Conservation (phyloP, 2,113 vertebrate genomes). For the Natator depressus region DNA sequence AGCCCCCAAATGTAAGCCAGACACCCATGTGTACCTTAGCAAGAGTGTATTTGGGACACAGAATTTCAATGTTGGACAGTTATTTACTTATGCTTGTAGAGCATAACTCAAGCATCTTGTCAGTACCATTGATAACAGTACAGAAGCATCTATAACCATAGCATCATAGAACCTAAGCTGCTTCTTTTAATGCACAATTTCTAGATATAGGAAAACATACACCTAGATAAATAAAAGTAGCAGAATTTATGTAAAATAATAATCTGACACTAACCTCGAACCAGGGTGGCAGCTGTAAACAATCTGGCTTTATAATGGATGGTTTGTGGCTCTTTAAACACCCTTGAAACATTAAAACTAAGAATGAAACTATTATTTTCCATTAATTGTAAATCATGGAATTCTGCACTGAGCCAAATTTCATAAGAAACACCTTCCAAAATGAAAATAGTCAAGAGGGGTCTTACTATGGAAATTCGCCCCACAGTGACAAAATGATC, state of each 20-base stretch:
- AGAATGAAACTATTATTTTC: neutral
- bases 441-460: neutral
- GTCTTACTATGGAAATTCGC: neutral
- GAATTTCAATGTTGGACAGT: neutral
- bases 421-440: neutral
- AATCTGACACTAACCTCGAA: neutral
- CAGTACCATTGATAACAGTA: neutral
- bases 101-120: neutral
- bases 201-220: neutral
- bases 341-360: neutral
- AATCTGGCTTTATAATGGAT: neutral
- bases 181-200: neutral
- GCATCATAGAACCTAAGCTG: neutral
- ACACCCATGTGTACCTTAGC: neutral
- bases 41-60: neutral
- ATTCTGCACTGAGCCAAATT: neutral
- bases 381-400: neutral
- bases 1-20: neutral
- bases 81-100: neutral
- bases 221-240: neutral
- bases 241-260: neutral
- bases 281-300: neutral
- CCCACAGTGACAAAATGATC: neutral
- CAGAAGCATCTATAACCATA: rapidly evolving
- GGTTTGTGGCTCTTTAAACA: neutral